phyloP scores from a whole-genome alignment of 1,140 invertebrate genomes.

The Zaprionus capensis region DNA sequence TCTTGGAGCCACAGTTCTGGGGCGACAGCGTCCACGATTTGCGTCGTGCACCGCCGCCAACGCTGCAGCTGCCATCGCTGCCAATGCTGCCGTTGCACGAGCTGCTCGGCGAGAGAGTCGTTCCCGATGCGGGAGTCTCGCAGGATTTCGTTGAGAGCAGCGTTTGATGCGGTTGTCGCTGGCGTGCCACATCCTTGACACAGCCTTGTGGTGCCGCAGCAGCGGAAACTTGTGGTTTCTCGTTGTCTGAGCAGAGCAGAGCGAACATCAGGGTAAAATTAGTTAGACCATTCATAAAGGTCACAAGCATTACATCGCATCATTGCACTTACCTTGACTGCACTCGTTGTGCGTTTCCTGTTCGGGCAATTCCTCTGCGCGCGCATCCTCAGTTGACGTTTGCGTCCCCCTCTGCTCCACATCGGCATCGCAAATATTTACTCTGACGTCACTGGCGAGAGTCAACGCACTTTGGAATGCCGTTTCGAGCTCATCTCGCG shows the following conservation, averaged over 20 bases:
- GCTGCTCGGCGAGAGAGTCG: slow-evolving; percentile 73
- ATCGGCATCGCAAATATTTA: slow-evolving; percentile 56
- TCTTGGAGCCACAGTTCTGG: slow-evolving; percentile 66
- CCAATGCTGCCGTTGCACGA: slow-evolving; percentile 80
- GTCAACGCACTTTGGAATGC: slow-evolving; percentile 70
- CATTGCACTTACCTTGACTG: slow-evolving; percentile 45
- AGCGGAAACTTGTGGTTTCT: slow-evolving; percentile 39
- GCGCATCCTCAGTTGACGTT: slow-evolving; percentile 10
- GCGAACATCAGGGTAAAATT: not conserved
- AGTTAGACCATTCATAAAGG: not conserved
- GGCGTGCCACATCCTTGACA: not conserved
- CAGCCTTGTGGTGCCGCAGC: not conserved
- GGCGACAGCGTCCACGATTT: slow-evolving; percentile 81
- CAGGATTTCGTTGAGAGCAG: slow-evolving; percentile 75
- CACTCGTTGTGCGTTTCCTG: slow-evolving; percentile 3
- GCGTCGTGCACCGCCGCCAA: slow-evolving; percentile 73
- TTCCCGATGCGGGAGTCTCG: slow-evolving; percentile 46
- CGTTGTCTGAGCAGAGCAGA: not conserved
- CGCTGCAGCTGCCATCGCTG: slow-evolving; percentile 63
- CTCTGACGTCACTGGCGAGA: slow-evolving; percentile 66
- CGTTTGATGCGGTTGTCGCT: slow-evolving; percentile 56
- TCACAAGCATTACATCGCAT: not conserved
- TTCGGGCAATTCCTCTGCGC: slow-evolving; percentile 4
- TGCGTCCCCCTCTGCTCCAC: slow-evolving; percentile 12
- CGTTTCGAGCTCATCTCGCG: slow-evolving; percentile 69